Evolutionary conservation across 1,140 invertebrate genomes (phyloP), one percentile per base, ranked within the genome.

Genomic region (Drepana arcuata): DNA sequence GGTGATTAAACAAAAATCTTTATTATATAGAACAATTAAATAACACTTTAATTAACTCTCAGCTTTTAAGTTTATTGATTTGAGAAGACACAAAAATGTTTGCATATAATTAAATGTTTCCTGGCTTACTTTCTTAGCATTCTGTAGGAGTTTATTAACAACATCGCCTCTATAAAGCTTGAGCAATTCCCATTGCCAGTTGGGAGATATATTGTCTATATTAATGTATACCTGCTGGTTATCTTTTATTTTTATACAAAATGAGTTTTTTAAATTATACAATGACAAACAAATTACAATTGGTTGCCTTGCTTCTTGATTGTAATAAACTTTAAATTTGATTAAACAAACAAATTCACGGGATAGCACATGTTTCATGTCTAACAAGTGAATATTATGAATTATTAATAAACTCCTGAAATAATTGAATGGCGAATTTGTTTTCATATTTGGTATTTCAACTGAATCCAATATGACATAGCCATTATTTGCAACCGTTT

Each of bases 131-230:
- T 60, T 77, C 16, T 36, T 23, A 21, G 73, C 62, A 47, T 58
- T 69, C 16, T 43, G 15, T 27, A 64, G 34, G 5, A 75, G 26
- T 41, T 63, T 71, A 3, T 27, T 29, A 1, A 53, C 34, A 7
- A 77, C 53, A 12, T 71, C 52, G 3, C 55, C 54, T 33, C 39
- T 56, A 41, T 55, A 78, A 10, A 62, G 39, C 33, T 70, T 67
- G 10, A 81, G 46, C 25, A 81, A 53, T 45, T 81, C 67, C 77
- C 74, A 79, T 50, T 81, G 74, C 77, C 77, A 81, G 30, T 61
- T 59, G 9, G 72, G 48, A n/a, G 59, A 49, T 21, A 79, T 48
- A 13, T 48, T 49, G 11, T 11, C 34, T 9, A 77, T 44, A 38
- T 63, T 48, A 33, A 79, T 40, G 3, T 50, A 24, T 31, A 34